Base-by-base conservation (phyloP, 2,888 invertebrate species). In the Bembecia ichneumoniformis region DNA sequence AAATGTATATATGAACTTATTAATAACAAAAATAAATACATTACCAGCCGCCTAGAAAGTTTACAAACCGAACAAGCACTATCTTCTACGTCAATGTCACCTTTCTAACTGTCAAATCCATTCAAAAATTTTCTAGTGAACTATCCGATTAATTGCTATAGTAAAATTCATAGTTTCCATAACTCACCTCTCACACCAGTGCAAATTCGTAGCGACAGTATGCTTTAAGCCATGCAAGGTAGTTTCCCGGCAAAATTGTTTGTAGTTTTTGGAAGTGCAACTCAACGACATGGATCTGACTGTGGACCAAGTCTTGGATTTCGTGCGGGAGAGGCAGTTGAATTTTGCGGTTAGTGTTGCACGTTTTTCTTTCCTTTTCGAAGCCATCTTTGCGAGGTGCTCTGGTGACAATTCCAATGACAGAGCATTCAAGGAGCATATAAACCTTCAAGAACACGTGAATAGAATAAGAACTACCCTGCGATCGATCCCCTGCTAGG, bases 221-320 rank as follows among this genome's bases (percentile, higher is more conserved):
- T 86, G 84, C 55, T 82, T 82, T 47, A 84, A 56, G 16, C 87
- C 87, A 59, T 87, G 87, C 68, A 87, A 55, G 0, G 80, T 77
- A 14, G 87, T 87, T 56, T 86, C 83, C 49, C 66, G 56, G 59
- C 82, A 82, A 62, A 84, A 87, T 15, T 65, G 68, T n/a, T 66
- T 65, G 62, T 84, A 86, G 10, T 75, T 46, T 14, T 49, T 50
- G 52, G 64, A 68, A 1, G 56, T 55, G 0, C 66, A 58, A 9
- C 28, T 28, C 7, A 28, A 2, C 1, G 64, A 49, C 1, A 80
- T 73, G 74, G 76, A 69, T 1, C 53, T 60, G 28, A 35, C 71
- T 0, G 59, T 68, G 1, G 66, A 66, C 2, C 52, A 63, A 1
- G 66, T 77, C 1, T 49, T 68, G 0, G 76, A 79, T 20, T 81